Evolutionary conservation across 1,140 invertebrate genomes (phyloP).

Genomic region (Nomia melanderi): DNA sequence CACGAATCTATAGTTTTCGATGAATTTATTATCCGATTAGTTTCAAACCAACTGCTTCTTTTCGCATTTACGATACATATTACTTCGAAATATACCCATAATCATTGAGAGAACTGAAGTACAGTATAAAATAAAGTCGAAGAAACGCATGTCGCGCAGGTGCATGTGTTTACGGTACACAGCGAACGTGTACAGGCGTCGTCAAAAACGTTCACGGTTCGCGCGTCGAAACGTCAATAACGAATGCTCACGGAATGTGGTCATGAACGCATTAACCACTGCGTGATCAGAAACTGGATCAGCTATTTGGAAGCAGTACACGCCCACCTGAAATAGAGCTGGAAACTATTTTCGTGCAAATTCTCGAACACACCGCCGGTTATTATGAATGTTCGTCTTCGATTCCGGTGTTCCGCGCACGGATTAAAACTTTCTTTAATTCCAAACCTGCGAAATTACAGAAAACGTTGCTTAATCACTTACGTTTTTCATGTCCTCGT

Average conservation of each 20-base stretch:
- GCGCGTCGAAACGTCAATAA: constrained; percentile 56
- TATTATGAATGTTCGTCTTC: constrained; percentile 44
- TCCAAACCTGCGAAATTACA: too few species aligned
- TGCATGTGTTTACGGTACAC: not conserved
- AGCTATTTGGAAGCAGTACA: constrained; percentile 57
- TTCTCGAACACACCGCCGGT: constrained; percentile 31
- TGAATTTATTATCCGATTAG: too few species aligned
- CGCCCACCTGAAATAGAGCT: constrained; percentile 57
- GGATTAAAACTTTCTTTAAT: not conserved
- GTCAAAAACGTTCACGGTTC: constrained; percentile 33
- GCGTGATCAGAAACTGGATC: constrained; percentile 62
- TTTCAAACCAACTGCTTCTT: too few species aligned
- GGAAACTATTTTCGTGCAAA: constrained; percentile 54
- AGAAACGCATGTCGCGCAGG: too few species aligned
- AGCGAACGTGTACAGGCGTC: constrained; percentile 4
- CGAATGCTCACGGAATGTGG: constrained; percentile 58
- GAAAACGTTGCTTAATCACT: not conserved
- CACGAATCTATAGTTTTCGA: too few species aligned
- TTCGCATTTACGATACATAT: too few species aligned
- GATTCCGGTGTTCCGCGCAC: not conserved
- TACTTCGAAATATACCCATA: too few species aligned
- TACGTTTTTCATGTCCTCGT: not conserved
- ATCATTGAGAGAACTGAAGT: too few species aligned
- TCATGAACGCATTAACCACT: constrained; percentile 61
- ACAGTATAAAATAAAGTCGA: too few species aligned